phyloP scores from a whole-genome alignment of 1,140 invertebrate species.

The Drosophila aff. region DNA sequence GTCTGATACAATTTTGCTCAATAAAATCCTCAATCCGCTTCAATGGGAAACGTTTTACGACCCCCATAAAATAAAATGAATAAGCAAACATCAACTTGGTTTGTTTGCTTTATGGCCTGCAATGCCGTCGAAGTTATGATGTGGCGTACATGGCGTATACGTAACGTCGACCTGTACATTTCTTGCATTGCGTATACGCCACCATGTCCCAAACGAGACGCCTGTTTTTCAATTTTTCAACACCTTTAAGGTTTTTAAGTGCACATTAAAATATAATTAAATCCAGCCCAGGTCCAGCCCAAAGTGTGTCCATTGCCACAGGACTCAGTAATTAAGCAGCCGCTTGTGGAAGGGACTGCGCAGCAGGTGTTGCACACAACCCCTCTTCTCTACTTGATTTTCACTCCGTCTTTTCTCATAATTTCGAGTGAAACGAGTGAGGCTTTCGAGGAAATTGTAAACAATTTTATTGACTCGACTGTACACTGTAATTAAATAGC shows the following conservation, averaged over 20 bases:
- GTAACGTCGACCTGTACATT: slow-evolving; percentile 9
- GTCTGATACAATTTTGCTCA: slow-evolving; percentile 17
- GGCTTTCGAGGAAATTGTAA: slow-evolving; percentile 38
- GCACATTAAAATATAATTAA: slow-evolving; percentile 41
- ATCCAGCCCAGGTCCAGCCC: slow-evolving; percentile 8
- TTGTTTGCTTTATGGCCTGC: slow-evolving; percentile 14
- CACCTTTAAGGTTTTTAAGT: slow-evolving; percentile 40
- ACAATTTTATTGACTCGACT: slow-evolving; percentile 24
- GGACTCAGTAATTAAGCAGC: slow-evolving; percentile 26
- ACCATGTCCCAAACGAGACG: neutral
- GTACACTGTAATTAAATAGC: slow-evolving; percentile 55
- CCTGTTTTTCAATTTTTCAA: slow-evolving; percentile 29
- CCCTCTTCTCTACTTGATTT: slow-evolving; percentile 7
- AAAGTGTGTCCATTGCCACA: slow-evolving; percentile 4
- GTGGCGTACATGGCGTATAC: slow-evolving; percentile 51
- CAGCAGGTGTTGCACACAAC: slow-evolving; percentile 58
- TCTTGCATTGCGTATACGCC: slow-evolving; percentile 33
- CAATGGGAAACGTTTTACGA: slow-evolving; percentile 38
- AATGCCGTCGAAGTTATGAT: slow-evolving; percentile 16
- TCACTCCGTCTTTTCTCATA: neutral
- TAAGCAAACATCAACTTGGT: slow-evolving; percentile 33
- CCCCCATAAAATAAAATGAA: slow-evolving; percentile 38
- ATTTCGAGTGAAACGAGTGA: slow-evolving; percentile 11
- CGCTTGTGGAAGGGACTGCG: slow-evolving; percentile 36
- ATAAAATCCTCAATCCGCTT: slow-evolving; percentile 33